A percentile compares a stretch with the other conserved stretches of the same genome.
These are phyloP conservation scores for Sebastes jordani DNA, from an alignment of 2,797 vertebrate species.

Conservation along the genomic window DNA sequence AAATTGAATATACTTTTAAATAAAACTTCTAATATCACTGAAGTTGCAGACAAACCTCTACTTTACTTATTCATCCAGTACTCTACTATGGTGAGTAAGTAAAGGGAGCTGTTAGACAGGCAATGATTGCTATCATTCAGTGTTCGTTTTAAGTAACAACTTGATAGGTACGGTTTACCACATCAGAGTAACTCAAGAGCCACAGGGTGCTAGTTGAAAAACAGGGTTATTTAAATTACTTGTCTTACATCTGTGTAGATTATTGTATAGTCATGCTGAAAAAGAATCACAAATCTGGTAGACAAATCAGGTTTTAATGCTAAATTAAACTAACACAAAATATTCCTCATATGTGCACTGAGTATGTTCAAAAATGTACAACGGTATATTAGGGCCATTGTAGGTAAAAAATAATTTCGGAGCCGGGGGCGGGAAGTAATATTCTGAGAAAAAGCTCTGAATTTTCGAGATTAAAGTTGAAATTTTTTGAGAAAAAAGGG, in stretches of 20 bases:
- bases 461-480: rapidly evolving
- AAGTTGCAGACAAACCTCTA: not conserved
- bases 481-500: rapidly evolving
- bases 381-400: not conserved
- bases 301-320: not conserved
- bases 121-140: not conserved
- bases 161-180: not conserved
- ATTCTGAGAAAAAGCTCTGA: no score
- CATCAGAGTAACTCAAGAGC: not conserved
- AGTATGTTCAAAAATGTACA: not conserved
- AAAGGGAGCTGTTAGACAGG: not conserved
- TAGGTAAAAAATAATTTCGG: no score
- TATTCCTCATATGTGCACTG: not conserved
- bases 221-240: not conserved
- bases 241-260: not conserved
- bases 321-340: not conserved
- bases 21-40: not conserved
- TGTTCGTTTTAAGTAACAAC: not conserved
- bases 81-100: not conserved
- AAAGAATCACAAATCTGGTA: not conserved
- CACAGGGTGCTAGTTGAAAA: no score
- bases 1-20: not conserved
- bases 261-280: not conserved
- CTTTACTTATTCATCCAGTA: not conserved
- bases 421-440: no score